Conservation (phyloP, 2,797 vertebrate genomes). For the Chromobotia macracanthus region DNA sequence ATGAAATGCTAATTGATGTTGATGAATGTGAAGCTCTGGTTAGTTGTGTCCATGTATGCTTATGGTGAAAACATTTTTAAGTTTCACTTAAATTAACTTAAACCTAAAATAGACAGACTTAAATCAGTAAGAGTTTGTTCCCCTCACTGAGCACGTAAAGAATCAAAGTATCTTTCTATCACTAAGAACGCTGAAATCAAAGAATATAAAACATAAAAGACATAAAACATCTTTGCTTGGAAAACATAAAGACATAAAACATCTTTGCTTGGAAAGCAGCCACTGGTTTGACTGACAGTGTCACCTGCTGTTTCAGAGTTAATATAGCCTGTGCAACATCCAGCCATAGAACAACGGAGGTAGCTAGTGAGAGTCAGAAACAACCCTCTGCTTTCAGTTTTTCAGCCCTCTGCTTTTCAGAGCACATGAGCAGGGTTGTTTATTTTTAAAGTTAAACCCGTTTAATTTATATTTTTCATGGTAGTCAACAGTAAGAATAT, state of each 20-base stretch:
- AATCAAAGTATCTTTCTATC: not conserved
- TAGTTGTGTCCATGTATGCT: not conserved
- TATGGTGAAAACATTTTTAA: no score
- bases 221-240: not conserved
- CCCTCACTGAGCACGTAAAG: not conserved
- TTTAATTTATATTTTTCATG: not conserved
- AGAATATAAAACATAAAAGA: no score
- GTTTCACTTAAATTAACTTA: not conserved
- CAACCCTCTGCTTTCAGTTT: conserved; percentile 12
- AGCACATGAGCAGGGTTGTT: conserved; percentile 12
- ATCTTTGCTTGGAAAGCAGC: not conserved
- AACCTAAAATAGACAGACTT: not conserved
- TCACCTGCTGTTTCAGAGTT: conserved; percentile 20
- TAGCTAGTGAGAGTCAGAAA: conserved; percentile 15
- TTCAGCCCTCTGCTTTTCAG: no score
- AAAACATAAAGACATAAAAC: no score
- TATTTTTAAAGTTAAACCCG: not conserved
- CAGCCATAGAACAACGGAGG: not conserved
- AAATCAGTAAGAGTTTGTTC: not conserved
- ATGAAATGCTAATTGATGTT: not conserved
- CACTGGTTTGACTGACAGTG: conserved; percentile 24
- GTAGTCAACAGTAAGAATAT: not conserved
- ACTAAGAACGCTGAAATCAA: conserved; percentile 21
- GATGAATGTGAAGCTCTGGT: not conserved
- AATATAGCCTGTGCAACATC: not conserved